Base-by-base conservation (phyloP, 2,113 vertebrate genomes). In the Galbula dea region DNA sequence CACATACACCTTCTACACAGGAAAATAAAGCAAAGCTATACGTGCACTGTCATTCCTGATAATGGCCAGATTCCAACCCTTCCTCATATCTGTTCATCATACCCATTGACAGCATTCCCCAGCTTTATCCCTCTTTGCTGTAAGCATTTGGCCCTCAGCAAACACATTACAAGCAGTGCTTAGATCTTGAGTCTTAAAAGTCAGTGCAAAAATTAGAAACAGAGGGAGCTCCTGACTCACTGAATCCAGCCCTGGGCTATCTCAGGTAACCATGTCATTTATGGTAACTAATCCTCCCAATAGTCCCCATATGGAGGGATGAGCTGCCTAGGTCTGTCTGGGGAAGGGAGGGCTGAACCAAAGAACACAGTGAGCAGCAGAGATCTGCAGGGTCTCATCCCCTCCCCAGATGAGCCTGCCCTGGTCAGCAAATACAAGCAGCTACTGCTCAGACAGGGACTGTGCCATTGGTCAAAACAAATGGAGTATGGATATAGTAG, bases 221-320 rank as follows among this genome's bases (percentile, higher is more conserved):
- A 80, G 82, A 92, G 87, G 91, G 84, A 94, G 85, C 79, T 89
- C 59, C 82, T 83, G 79, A 91, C 82, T 69, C 72, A 29, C 46
- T 79, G 71, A 61, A 66, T 29, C 24, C 67, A 62, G 63, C 41
- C 63, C 68, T 57, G 34, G 78, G 78, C 84, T 91, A 68, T 27
- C 82, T 91, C 84, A 69, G 84, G 93, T 94, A 93, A 92, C 55
- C 85, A 62, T 26, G 51, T 62, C 67, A 73, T 62, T 32, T 46
- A 13, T 2, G 15, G 71, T 73, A 75, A 79, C 48, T 89, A 78
- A 91, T 89, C 82, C 78, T 92, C 45, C 80, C 46, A 32, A 14
- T 5, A 88, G 75, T 54, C 34, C 49, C 62, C 49, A 51, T 58
- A 90, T 59, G 77, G 62, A 88, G 41, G 67, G 75, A 89, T 69